These are phyloP conservation scores for Drosophila kuntzei DNA, from an alignment of 2,888 invertebrate genomes.

Conservation along the genomic window DNA sequence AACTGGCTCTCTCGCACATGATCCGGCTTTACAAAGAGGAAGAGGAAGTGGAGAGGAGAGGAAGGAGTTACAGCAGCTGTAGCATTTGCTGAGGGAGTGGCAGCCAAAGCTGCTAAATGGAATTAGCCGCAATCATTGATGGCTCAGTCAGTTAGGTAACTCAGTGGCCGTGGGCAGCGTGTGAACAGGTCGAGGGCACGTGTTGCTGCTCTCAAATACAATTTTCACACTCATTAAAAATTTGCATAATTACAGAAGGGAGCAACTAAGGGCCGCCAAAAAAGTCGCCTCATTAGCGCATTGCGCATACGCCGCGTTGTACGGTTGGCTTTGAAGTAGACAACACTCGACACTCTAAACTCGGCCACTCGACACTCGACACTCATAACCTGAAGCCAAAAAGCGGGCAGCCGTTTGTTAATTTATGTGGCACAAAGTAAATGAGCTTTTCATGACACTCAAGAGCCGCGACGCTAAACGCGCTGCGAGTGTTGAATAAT, in stretches of 20 bases:
- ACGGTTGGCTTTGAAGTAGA: constrained; percentile 57
- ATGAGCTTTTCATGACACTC: constrained; percentile 71
- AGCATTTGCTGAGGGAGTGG: constrained; percentile 16
- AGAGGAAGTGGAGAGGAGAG: background rate
- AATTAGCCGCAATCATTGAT: constrained; percentile 67
- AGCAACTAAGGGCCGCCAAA: constrained; percentile 12
- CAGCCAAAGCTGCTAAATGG: constrained; percentile 50
- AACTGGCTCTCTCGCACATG: constrained; percentile 44
- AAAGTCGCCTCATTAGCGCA: constrained; percentile 60
- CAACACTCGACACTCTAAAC: constrained; percentile 27
- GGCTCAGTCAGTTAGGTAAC: constrained; percentile 33
- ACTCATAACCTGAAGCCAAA: constrained; percentile 44
- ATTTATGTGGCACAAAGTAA: constrained; percentile 67
- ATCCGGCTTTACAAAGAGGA: background rate
- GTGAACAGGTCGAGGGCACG: constrained; percentile 38
- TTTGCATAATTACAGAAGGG: constrained; percentile 75
- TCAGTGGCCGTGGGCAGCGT: background rate
- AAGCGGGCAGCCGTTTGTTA: constrained; percentile 51
- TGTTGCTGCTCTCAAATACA: constrained; percentile 57
- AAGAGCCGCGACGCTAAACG: constrained; percentile 53
- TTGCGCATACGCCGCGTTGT: constrained; percentile 53
- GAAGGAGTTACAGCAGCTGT: background rate
- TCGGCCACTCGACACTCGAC: constrained; percentile 19
- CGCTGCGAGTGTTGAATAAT: constrained; percentile 65
- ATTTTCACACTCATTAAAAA: constrained; percentile 79